A percentile compares a stretch with the other conserved stretches of the same genome.
These are phyloP conservation scores for Oncorhynchus clarkii DNA, from an alignment of 2,113 vertebrate species.

Conservation along the genomic window DNA sequence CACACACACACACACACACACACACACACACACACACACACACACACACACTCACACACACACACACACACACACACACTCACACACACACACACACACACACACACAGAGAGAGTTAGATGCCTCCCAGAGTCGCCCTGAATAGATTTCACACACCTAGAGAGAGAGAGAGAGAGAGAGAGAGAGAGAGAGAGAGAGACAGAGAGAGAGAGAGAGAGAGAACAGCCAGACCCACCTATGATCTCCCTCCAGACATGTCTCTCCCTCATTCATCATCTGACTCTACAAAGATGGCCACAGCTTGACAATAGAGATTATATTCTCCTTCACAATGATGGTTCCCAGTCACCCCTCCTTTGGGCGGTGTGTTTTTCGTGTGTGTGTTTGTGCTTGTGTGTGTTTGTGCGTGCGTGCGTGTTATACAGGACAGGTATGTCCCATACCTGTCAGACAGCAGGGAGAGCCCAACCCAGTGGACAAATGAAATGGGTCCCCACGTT, in stretches of 20 bases:
- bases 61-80: no score
- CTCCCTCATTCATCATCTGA: constrained; percentile 66
- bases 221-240: not conserved
- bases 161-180: no score
- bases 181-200: not conserved
- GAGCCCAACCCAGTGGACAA: constrained; percentile 53
- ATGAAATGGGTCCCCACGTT: constrained; percentile 66
- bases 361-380: constrained; percentile 31
- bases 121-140: not conserved
- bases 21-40: no score
- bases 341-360: constrained; percentile 62
- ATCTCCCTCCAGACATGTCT: constrained; percentile 51
- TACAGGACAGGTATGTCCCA: constrained; percentile 30
- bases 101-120: no score
- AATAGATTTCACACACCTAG: constrained; percentile 42
- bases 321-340: constrained; percentile 54
- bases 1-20: no score
- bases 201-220: not conserved
- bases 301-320: constrained; percentile 64
- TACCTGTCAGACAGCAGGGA: constrained; percentile 51
- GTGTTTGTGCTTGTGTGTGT: no score
- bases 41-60: no score
- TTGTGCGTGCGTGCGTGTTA: no score
- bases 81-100: no score
- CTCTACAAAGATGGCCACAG: constrained; percentile 63